Percentiles rank a stretch among this genome's conserved stretches.
These are phyloP conservation scores for Onychomys arenicola DNA, from an alignment of 2,797 vertebrate species.

Conservation along the genomic window DNA sequence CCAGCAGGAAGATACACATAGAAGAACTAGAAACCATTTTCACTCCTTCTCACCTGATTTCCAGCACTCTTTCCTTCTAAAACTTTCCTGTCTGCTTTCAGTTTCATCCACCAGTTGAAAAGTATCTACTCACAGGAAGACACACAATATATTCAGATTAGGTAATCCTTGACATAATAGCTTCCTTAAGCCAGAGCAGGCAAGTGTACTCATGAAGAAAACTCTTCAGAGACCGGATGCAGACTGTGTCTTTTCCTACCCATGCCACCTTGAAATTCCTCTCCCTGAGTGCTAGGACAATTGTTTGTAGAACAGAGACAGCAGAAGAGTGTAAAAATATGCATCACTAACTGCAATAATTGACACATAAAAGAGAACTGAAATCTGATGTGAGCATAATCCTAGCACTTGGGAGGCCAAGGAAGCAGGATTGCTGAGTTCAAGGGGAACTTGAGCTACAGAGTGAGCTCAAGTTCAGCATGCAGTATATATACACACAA, in stretches of 20 bases:
- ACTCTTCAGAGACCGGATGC: not conserved
- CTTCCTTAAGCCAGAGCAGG: not conserved
- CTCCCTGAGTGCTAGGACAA: not conserved
- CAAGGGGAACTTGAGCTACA: not conserved
- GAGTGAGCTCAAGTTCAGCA: not conserved
- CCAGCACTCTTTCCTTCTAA: conserved; percentile 17
- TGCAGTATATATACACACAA: not conserved
- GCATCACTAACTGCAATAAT: not conserved
- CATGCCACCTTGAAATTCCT: not conserved
- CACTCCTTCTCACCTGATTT: conserved; percentile 43
- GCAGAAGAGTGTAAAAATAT: not conserved
- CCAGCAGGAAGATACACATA: conserved; percentile 59
- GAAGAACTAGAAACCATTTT: conserved; percentile 46
- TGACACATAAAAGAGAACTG: not conserved
- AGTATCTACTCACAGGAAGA: not conserved
- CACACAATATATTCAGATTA: not conserved
- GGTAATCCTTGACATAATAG: not conserved
- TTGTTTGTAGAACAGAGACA: not conserved
- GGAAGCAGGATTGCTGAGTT: not conserved
- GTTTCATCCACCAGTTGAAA: not conserved
- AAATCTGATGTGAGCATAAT: not conserved
- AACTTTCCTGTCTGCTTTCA: not conserved
- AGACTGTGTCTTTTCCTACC: not conserved
- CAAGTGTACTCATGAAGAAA: not conserved
- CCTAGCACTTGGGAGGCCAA: too few relatives aligned